phyloP scores from a whole-genome alignment of 92 coral and sea anemone genomes.

The Epizoanthus stellaris region DNA sequence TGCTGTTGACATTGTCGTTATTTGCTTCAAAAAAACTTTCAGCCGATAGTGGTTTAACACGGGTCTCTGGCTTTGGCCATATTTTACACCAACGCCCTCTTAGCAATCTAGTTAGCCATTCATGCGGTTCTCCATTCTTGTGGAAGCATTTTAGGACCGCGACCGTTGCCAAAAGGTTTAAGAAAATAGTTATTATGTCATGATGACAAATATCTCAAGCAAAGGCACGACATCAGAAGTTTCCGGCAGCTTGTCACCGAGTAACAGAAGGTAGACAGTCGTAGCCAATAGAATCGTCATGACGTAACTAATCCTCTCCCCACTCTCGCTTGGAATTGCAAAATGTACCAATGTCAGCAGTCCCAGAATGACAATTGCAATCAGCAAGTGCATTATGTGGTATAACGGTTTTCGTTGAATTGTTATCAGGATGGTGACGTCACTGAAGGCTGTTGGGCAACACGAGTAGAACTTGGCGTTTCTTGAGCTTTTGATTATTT shows the following conservation, averaged over 20 bases:
- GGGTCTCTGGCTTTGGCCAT: not conserved
- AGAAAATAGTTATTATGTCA: slow-evolving; percentile 62
- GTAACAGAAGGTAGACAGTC: slow-evolving; percentile 81
- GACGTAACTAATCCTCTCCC: slow-evolving; percentile 85
- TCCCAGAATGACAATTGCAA: slow-evolving; percentile 75
- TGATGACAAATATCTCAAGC: slow-evolving; percentile 71
- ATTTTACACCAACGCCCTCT: not conserved
- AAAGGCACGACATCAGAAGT: slow-evolving; percentile 78
- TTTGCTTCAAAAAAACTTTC: not conserved
- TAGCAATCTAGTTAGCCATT: not conserved
- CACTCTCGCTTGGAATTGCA: slow-evolving; percentile 83
- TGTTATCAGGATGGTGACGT: slow-evolving; percentile 66
- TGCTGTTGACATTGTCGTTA: not conserved
- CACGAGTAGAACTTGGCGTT: slow-evolving; percentile 50
- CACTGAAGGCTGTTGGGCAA: slow-evolving; percentile 70
- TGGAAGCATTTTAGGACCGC: slow-evolving; percentile 58
- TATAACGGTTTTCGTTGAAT: slow-evolving; percentile 76
- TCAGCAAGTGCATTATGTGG: slow-evolving; percentile 76
- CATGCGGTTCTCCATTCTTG: slow-evolving; percentile 8
- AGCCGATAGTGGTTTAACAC: not conserved
- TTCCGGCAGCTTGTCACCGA: slow-evolving; percentile 80
- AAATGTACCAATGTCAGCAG: slow-evolving; percentile 68
- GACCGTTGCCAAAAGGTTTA: slow-evolving; percentile 72
- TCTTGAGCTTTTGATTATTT: slow-evolving; percentile 51
- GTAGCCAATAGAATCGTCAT: slow-evolving; percentile 77